A percentile compares a stretch with the other conserved stretches of the same genome.
These are phyloP conservation scores for Pyrocoelia pectoralis DNA, from an alignment of 2,888 invertebrate genomes.

Conservation along the genomic window DNA sequence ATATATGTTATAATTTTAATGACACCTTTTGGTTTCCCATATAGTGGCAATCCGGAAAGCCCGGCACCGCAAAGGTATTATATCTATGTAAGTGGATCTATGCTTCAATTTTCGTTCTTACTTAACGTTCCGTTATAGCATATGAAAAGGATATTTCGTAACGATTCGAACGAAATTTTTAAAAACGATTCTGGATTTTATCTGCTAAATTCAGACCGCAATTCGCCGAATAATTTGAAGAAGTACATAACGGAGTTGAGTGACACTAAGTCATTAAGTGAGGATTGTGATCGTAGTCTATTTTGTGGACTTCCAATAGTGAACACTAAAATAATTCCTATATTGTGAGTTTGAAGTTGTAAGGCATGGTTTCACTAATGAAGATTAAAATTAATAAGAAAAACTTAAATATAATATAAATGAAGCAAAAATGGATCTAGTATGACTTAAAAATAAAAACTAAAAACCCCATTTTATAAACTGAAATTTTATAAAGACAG, in stretches of 20 bases:
- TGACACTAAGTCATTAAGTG: slow-evolving; percentile 42
- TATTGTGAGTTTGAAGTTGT: slow-evolving; percentile 22
- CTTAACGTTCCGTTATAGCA: slow-evolving; percentile 43
- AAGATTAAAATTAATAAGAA: slow-evolving; percentile 14
- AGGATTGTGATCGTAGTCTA: slow-evolving; percentile 50
- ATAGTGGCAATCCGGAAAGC: slow-evolving; percentile 65
- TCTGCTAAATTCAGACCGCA: slow-evolving; percentile 53
- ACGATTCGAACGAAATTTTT: slow-evolving; percentile 44
- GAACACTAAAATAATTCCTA: slow-evolving; percentile 18
- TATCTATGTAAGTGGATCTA: slow-evolving; percentile 49
- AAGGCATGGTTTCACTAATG: slow-evolving; percentile 11
- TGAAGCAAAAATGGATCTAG: slow-evolving; percentile 8
- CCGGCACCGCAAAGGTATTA: slow-evolving; percentile 74
- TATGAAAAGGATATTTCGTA: slow-evolving; percentile 48
- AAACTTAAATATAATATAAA: slow-evolving; percentile 13
- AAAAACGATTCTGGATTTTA: slow-evolving; percentile 53
- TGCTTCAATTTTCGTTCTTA: background rate
- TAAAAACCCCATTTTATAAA: slow-evolving; percentile 16
- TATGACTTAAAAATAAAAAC: slow-evolving; percentile 13
- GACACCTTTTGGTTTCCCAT: slow-evolving; percentile 76
- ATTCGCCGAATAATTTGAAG: slow-evolving; percentile 51
- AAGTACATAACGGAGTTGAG: slow-evolving; percentile 46
- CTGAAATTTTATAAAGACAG: slow-evolving; percentile 10
- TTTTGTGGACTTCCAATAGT: slow-evolving; percentile 52
- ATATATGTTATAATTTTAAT: slow-evolving; percentile 61